Percentiles rank a stretch among this genome's conserved stretches.
Evolutionary conservation across 2,113 vertebrate genomes (phyloP).

Genomic region (Ailuropoda melanoleuca): DNA sequence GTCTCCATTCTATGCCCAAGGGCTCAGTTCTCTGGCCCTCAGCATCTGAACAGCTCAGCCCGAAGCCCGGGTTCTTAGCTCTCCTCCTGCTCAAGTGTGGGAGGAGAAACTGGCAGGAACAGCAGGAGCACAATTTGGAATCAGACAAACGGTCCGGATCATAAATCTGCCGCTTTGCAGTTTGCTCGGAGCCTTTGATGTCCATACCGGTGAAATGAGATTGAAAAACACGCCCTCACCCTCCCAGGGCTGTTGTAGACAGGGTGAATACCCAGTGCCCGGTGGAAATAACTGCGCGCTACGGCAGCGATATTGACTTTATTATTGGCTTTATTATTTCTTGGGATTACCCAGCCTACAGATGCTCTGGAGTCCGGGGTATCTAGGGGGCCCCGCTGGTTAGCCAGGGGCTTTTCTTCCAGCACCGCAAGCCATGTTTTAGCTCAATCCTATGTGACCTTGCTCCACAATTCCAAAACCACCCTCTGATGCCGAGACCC

Average conservation of each 20-base stretch:
- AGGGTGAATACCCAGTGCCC: too few relatives aligned
- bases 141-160: background rate
- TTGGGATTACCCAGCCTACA: background rate
- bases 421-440: background rate
- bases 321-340: background rate
- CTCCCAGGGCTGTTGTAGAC: background rate
- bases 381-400: background rate
- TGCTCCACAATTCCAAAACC: background rate
- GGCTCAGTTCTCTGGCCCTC: background rate
- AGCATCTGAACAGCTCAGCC: background rate
- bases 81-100: background rate
- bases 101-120: background rate
- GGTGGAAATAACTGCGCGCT: too few relatives aligned
- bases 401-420: background rate
- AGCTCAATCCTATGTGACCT: background rate
- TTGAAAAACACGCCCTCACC: background rate
- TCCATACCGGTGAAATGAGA: background rate
- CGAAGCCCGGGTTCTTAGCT: background rate
- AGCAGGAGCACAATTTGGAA: background rate
- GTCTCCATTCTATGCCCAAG: background rate
- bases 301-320: background rate
- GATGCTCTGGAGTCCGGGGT: background rate
- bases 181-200: background rate
- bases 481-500: background rate
- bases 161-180: background rate